Base-by-base conservation (phyloP, 2,113 vertebrate species). In the Speoplatyrhinus poulsoni region DNA sequence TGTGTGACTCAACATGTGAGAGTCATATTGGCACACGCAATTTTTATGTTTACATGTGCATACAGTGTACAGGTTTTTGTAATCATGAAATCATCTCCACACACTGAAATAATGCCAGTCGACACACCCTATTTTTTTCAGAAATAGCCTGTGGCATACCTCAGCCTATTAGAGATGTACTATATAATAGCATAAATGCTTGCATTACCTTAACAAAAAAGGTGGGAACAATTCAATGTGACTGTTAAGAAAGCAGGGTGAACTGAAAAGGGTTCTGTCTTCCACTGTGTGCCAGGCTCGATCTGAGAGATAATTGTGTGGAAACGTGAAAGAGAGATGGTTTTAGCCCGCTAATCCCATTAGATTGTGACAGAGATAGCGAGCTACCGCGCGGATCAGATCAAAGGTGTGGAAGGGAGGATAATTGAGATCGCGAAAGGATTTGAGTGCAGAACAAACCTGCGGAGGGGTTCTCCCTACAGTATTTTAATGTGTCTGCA, bases 341-440 rank as follows among this genome's bases (percentile, higher is more conserved):
- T 82, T 85, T 80, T 69, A 84, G 82, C 85, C 73, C 50, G 8
- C 77, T 90, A 90, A 89, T 89, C 89, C 82, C 69, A 85, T 88
- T 89, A 87, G 86, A 86, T 87, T 12, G 83, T 77, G 72, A 58
- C 65, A 58, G 70, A 82, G 86, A 90, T 86, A 73, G 77, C 69
- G 32, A 65, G 78, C 80, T 46, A 49, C 53, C 13, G 16, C 81
- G 72, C 73, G 88, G 84, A 90, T 90, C 85, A 87, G 76, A 67
- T 80, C 75, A 8, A 87, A 90, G 85, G 87, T 90, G 86, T 80
- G 86, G 77, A 84, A 80, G 81, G 76, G 65, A 61, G 81, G 83
- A 88, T 89, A 80, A 89, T 74, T 53, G 75, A 84, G 83, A 85
- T 82, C 48, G 72, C 46, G 73, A 65, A 46, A 65, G 9, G 69